Conservation (phyloP, 2,797 vertebrate genomes). For the Coranthus polyacanthus region DNA sequence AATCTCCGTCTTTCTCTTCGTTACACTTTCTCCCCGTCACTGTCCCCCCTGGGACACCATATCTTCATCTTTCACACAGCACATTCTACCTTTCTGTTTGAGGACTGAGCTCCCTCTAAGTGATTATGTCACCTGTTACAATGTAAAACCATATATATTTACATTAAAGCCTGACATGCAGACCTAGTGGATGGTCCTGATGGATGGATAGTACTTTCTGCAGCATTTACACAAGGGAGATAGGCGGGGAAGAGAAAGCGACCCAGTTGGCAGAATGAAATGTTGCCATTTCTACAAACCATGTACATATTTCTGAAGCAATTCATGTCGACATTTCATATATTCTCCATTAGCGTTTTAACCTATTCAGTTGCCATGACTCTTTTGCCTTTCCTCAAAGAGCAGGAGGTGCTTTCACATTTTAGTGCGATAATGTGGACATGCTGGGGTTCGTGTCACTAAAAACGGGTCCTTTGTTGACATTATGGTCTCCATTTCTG, state of each 20-base stretch:
- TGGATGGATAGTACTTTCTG: neutral
- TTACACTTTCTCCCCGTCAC: conserved; percentile 21
- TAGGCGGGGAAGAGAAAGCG: neutral
- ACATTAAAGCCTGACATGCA: conserved; percentile 17
- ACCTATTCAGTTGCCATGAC: too few relatives aligned
- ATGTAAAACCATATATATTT: conserved; percentile 3
- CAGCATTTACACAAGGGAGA: conserved; percentile 24
- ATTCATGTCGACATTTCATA: too few relatives aligned
- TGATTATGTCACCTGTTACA: conserved; percentile 35
- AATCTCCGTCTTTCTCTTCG: conserved; percentile 44
- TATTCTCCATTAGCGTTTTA: too few relatives aligned
- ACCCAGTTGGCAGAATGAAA: neutral
- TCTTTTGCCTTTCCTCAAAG: too few relatives aligned
- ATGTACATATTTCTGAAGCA: too few relatives aligned
- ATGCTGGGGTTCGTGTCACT: too few relatives aligned
- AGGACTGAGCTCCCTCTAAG: conserved; percentile 37
- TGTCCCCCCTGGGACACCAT: conserved; percentile 20
- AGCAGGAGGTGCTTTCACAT: too few relatives aligned
- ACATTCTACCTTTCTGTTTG: conserved; percentile 16
- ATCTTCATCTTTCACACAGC: conserved; percentile 9
- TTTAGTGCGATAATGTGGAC: too few relatives aligned
- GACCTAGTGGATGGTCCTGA: neutral
- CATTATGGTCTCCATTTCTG: too few relatives aligned
- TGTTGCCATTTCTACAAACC: too few relatives aligned
- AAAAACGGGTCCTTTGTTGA: too few relatives aligned